Base-by-base conservation (phyloP, 2,113 vertebrate species). In the Tychaedon coryphoeus region DNA sequence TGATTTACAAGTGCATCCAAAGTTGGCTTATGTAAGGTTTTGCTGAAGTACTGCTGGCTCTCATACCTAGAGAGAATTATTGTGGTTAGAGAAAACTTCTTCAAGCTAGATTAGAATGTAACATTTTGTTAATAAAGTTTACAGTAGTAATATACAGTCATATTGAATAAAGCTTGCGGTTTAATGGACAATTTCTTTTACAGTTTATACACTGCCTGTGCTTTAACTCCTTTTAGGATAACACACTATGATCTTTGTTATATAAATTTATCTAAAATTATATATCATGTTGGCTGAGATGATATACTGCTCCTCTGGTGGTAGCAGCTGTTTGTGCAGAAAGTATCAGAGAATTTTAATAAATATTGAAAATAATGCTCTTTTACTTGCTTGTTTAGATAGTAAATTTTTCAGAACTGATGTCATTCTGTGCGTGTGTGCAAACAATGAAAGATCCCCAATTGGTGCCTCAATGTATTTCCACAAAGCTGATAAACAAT, bases 391-490 rank as follows among this genome's bases (percentile, higher is more conserved):
- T 84, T 96, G 76, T 97, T 95, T 96, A 81, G 86, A 84, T 40
- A 78, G 69, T 38, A 84, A 92, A 93, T 96, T 97, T 89, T 76
- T 71, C 58, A 82, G 84, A 81, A 70, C 45, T 95, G 93, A 95
- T 85, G 94, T 97, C 58, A 93, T 57, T 72, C 38, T 88, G 70
- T 94, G 94, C 71, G 93, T 97, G 96, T 93, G 93, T 91, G 90
- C 92, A 69, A 38, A 95, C 91, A 96, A 86, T 90, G 48, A 88
- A 66, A 90, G 74, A 77, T 90, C 90, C 90, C 90, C 56, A 70
- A 56, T 58, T 86, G 93, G 95, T 94, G 93, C 93, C 94, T 96
- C 95, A 94, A 51, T 88, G 31, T 94, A 88, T 93, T 96, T 96
- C 51, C 56, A 66, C 87, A 73, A 83, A 93, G 88, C 71, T 60